Conservation (phyloP, 2,113 vertebrate species). For the Notarius lentiginosus region DNA sequence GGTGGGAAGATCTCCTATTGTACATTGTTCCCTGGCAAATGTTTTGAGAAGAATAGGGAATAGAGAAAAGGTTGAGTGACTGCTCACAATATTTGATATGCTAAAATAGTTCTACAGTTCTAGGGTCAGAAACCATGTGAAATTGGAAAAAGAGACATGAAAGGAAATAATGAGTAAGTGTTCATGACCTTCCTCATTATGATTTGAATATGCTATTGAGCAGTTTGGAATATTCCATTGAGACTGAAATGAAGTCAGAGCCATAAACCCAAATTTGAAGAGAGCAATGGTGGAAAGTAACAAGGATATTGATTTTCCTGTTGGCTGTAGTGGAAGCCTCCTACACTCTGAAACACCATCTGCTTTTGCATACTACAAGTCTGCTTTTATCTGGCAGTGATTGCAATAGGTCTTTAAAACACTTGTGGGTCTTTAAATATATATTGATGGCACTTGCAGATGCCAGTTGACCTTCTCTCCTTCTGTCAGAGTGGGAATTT, state of each 20-base stretch:
- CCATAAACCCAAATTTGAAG: not conserved
- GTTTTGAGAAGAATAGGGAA: not conserved
- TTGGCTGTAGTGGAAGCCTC: not conserved
- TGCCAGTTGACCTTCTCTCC: slow-evolving; percentile 58
- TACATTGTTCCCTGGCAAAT: not conserved
- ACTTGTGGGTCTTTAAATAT: slow-evolving; percentile 58
- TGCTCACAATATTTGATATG: not conserved
- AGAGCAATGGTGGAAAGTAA: not conserved
- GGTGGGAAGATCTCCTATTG: not conserved
- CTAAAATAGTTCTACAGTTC: not conserved
- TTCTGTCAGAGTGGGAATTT: slow-evolving; percentile 19
- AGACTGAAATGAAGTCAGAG: not conserved
- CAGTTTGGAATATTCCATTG: slow-evolving; percentile 11
- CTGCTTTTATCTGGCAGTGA: not conserved
- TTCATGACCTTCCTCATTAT: slow-evolving; percentile 16
- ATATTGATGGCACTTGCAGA: slow-evolving; percentile 55
- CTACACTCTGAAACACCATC: slow-evolving; percentile 23
- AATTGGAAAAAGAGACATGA: not conserved
- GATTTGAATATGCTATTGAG: slow-evolving; percentile 14
- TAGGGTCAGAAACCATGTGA: slow-evolving; percentile 12
- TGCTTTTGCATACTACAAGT: not conserved
- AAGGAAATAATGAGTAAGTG: slow-evolving; percentile 23
- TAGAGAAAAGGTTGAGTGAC: not conserved
- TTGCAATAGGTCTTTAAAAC: slow-evolving; percentile 57
- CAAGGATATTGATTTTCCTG: slow-evolving; percentile 17